Evolutionary conservation across 2,888 invertebrate genomes (phyloP).

Genomic region (Drosophila nr. perissopoda): DNA sequence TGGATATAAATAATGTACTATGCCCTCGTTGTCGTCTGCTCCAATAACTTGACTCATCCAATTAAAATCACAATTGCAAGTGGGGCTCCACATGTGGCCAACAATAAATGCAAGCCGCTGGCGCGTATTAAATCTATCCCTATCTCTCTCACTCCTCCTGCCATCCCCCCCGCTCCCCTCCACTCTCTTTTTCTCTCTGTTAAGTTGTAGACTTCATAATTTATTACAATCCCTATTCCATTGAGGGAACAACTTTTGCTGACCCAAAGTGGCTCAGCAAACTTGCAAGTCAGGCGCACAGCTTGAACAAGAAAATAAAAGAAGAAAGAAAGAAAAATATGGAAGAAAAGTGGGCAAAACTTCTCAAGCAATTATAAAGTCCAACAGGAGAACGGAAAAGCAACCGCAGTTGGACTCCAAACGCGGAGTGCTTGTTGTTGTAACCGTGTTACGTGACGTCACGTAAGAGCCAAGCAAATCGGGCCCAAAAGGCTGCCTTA

Average conservation of each 20-base stretch:
- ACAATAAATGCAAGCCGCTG: constrained; percentile 70
- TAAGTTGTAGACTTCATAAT: constrained; percentile 57
- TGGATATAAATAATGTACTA: constrained; percentile 12
- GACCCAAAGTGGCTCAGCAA: constrained; percentile 61
- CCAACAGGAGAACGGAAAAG: constrained; percentile 33
- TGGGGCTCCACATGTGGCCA: constrained; percentile 62
- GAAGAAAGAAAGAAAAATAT: constrained; percentile 2
- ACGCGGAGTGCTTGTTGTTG: constrained; percentile 7
- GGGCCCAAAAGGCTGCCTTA: constrained; percentile 7
- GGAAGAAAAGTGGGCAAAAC: constrained; percentile 39
- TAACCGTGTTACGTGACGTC: constrained; percentile 56
- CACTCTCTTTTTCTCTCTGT: neutral
- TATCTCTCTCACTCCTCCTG: too few relatives aligned
- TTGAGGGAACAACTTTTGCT: constrained; percentile 50
- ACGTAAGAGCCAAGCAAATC: constrained; percentile 47
- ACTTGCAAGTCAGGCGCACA: constrained; percentile 39
- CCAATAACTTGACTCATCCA: constrained; percentile 46
- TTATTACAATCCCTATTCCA: constrained; percentile 69
- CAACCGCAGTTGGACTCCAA: constrained; percentile 25
- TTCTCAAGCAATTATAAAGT: constrained; percentile 72
- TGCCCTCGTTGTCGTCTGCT: neutral
- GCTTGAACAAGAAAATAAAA: neutral
- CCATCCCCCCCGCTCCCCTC: fast-evolving
- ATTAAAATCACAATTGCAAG: constrained; percentile 50
- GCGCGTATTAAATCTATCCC: constrained; percentile 42